Evolutionary conservation across 1,140 invertebrate species (phyloP).

Genomic region (Drosophila jambulina): DNA sequence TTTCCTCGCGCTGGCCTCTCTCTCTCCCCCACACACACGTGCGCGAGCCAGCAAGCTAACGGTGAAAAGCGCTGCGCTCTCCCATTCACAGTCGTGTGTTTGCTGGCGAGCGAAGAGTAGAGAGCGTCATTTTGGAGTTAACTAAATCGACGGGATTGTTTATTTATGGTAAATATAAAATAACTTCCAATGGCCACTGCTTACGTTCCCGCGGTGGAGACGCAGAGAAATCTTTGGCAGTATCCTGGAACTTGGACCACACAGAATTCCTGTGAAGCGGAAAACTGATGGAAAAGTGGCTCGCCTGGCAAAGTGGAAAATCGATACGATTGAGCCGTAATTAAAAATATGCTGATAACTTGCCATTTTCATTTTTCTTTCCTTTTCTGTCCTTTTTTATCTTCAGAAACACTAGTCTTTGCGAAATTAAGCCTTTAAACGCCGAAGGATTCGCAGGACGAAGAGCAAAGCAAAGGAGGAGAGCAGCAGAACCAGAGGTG

Average conservation of each 20-base stretch:
- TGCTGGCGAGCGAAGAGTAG: conserved; percentile 49
- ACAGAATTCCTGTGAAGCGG: background rate
- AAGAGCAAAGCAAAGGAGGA: background rate
- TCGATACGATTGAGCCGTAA: conserved; percentile 55
- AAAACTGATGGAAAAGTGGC: conserved; percentile 11
- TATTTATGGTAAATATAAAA: conserved; percentile 47
- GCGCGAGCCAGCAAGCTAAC: background rate
- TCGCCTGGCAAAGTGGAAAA: conserved; percentile 36
- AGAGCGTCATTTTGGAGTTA: conserved; percentile 34
- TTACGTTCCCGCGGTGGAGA: background rate
- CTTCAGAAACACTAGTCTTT: conserved; percentile 2
- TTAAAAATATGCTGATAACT: conserved; percentile 51
- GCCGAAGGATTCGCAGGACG: conserved; percentile 6
- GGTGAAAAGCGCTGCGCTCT: conserved; percentile 37
- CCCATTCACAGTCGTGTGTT: conserved; percentile 43
- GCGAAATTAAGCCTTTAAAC: conserved; percentile 15
- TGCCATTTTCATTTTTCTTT: background rate
- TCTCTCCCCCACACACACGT: background rate
- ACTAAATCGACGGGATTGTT: conserved; percentile 29
- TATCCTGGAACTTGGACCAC: background rate
- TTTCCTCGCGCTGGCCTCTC: background rate
- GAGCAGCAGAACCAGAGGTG: conserved; percentile 15
- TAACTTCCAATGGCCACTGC: background rate
- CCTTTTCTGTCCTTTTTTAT: background rate
- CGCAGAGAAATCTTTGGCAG: too few relatives aligned